Conservation (phyloP, 2,113 vertebrate genomes). For the Bos indicus region DNA sequence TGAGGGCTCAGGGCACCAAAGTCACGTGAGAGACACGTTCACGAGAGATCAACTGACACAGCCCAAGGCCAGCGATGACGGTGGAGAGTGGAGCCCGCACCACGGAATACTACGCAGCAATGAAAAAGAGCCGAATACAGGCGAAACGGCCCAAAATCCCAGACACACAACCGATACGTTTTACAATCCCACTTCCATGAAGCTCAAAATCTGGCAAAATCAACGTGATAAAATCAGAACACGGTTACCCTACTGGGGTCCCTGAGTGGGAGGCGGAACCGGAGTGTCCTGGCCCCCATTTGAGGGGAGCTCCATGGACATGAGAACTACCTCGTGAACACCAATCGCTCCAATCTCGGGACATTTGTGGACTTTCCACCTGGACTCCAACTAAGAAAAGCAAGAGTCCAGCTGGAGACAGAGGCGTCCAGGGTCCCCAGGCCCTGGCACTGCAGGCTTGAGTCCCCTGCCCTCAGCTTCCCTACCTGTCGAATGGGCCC, state of each 20-base stretch:
- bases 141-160: rapidly evolving
- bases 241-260: rapidly evolving
- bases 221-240: rapidly evolving
- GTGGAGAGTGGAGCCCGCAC: rapidly evolving
- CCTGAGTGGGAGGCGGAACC: not conserved
- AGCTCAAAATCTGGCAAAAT: no score
- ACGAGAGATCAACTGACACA: rapidly evolving
- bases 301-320: rapidly evolving
- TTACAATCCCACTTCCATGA: rapidly evolving
- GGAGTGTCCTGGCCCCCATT: not conserved
- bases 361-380: rapidly evolving
- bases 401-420: not conserved
- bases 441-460: rapidly evolving
- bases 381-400: not conserved
- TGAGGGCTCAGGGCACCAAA: not conserved
- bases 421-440: not conserved
- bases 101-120: rapidly evolving
- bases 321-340: rapidly evolving
- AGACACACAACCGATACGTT: rapidly evolving
- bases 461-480: not conserved
- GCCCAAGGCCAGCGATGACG: rapidly evolving
- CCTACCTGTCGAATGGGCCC: not conserved
- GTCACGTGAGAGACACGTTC: rapidly evolving
- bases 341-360: rapidly evolving
- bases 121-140: rapidly evolving